These are phyloP conservation scores for Whitmania pigra DNA, from an alignment of 1,140 invertebrate genomes.

Conservation along the genomic window DNA sequence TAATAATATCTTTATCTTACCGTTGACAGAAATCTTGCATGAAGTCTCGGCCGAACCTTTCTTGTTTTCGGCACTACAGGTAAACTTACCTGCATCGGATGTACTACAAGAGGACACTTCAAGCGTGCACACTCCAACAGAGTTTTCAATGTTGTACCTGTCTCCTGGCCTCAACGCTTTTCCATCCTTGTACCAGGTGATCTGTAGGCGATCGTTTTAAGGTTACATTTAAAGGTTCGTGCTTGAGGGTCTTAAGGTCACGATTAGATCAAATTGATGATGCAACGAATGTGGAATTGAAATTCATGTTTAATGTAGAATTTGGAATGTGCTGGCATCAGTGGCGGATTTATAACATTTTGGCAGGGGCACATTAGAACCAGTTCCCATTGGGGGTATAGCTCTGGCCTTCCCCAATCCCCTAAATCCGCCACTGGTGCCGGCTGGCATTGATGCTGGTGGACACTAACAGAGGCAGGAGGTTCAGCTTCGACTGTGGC, in stretches of 20 bases:
- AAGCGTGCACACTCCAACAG: slow-evolving; percentile 78
- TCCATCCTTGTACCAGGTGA: slow-evolving; percentile 81
- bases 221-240: not conserved
- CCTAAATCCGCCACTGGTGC: no score
- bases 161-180: slow-evolving; percentile 63
- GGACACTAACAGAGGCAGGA: slow-evolving; percentile 61
- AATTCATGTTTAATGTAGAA: not conserved
- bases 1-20: slow-evolving; percentile 41
- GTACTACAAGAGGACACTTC: slow-evolving; percentile 88
- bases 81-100: slow-evolving; percentile 88
- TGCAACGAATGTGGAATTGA: not conserved
- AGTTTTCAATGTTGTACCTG: slow-evolving; percentile 51
- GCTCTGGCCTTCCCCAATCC: no score
- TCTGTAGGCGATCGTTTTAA: slow-evolving; percentile 37
- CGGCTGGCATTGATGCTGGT: not conserved
- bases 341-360: no score
- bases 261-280: no score
- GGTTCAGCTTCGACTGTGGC: slow-evolving; percentile 90
- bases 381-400: no score
- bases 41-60: slow-evolving; percentile 86
- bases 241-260: not conserved
- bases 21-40: slow-evolving; percentile 93
- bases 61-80: slow-evolving; percentile 75
- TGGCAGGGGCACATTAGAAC: no score
- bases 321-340: not conserved